These are phyloP conservation scores for Mythimna loreyi DNA, from an alignment of 2,888 invertebrate genomes.

Conservation along the genomic window DNA sequence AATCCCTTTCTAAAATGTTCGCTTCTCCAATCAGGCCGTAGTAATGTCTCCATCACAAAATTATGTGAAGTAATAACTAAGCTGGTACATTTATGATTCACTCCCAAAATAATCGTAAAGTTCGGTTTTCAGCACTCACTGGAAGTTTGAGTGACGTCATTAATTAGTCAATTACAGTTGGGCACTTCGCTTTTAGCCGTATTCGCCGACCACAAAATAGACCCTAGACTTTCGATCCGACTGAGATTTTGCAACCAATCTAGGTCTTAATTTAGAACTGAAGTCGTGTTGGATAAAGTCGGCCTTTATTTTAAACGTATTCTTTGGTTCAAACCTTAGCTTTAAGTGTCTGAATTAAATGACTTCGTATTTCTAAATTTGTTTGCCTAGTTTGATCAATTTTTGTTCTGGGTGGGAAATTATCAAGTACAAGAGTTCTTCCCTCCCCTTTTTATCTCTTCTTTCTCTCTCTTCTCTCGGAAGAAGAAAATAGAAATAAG, in stretches of 20 bases:
- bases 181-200: slow-evolving; percentile 35
- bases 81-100: slow-evolving; percentile 25
- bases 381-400: not conserved
- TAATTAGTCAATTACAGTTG: slow-evolving; percentile 55
- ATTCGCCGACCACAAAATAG: slow-evolving; percentile 50
- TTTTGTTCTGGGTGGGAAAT: too few species aligned
- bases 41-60: slow-evolving; percentile 20
- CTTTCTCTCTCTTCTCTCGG: too few species aligned
- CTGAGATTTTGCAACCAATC: slow-evolving; percentile 58
- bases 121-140: slow-evolving; percentile 37
- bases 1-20: slow-evolving; percentile 38
- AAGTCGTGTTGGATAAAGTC: slow-evolving; percentile 14
- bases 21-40: slow-evolving; percentile 2
- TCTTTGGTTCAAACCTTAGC: slow-evolving; percentile 12
- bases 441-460: too few species aligned
- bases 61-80: slow-evolving; percentile 33
- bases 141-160: slow-evolving; percentile 53
- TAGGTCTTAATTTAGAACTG: slow-evolving; percentile 33
- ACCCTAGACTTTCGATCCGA: slow-evolving; percentile 46
- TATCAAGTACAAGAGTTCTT: too few species aligned
- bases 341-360: slow-evolving; percentile 16
- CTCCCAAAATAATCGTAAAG: slow-evolving; percentile 34
- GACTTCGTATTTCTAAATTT: not conserved
- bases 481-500: too few species aligned
- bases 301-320: slow-evolving; percentile 15